Evolutionary conservation across 2,797 vertebrate genomes (phyloP).

Genomic region (Acanthurus lineatus): DNA sequence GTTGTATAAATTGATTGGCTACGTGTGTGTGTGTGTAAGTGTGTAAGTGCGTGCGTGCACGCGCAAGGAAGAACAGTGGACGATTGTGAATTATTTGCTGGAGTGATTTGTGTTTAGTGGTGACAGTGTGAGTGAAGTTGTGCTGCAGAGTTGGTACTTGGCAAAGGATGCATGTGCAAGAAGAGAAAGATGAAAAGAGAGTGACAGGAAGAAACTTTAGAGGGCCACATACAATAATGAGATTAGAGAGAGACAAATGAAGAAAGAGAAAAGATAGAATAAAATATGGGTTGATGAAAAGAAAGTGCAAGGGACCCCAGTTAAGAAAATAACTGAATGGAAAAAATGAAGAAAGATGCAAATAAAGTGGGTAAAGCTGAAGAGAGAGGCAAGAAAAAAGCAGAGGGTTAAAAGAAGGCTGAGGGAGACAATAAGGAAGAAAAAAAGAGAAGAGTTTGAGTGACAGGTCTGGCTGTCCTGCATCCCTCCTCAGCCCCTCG

Average conservation of each 20-base stretch:
- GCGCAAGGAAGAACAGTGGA: slow-evolving; percentile 8
- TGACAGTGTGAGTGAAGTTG: slow-evolving; percentile 21
- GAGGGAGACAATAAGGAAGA: not conserved
- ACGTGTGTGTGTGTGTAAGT: slow-evolving; percentile 7
- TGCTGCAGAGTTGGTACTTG: slow-evolving; percentile 24
- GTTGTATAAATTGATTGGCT: slow-evolving; percentile 43
- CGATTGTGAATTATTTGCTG: slow-evolving; percentile 22
- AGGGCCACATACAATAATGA: not conserved
- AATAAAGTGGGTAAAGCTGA: not conserved
- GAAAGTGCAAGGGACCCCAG: not conserved
- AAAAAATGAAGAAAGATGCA: not conserved
- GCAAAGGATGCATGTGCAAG: not conserved
- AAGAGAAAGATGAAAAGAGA: not conserved
- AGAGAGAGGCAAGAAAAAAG: not conserved
- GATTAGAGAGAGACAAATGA: not conserved
- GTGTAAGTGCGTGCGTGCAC: slow-evolving; percentile 10
- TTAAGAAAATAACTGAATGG: not conserved
- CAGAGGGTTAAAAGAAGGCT: not conserved
- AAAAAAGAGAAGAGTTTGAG: not conserved
- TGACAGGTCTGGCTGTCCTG: not conserved
- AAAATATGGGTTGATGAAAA: not conserved
- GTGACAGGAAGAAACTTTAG: not conserved
- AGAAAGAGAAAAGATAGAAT: not conserved
- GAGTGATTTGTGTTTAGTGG: slow-evolving; percentile 8
- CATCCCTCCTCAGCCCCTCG: not conserved